phyloP scores from a whole-genome alignment of 2,888 invertebrate genomes.

The Pyrrhosoma nymphula region DNA sequence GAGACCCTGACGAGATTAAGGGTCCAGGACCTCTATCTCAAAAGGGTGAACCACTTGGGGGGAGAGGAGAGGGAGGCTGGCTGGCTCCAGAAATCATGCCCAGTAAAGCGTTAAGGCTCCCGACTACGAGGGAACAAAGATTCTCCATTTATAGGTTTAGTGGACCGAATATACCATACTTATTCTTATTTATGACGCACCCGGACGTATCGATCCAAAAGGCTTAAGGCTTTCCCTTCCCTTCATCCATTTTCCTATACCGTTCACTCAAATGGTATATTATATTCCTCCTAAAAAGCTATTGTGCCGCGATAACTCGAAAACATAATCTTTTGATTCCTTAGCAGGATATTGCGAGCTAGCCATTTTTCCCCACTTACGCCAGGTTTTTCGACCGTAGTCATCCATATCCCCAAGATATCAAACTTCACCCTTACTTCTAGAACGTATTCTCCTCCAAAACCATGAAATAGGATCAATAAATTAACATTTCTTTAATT shows the following conservation, averaged over 20 bases:
- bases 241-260: not conserved
- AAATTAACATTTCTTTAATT: too few relatives aligned
- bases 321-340: not conserved
- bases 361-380: not conserved
- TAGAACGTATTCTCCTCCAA: too few relatives aligned
- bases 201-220: not conserved
- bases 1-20: not conserved
- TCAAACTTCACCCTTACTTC: too few relatives aligned
- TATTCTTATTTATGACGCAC: constrained; percentile 19
- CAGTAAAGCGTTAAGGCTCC: constrained; percentile 22
- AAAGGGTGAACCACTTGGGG: too few relatives aligned
- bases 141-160: constrained; percentile 27
- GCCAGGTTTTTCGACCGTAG: not conserved
- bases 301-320: not conserved
- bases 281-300: not conserved
- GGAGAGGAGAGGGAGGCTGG: not conserved
- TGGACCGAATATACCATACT: not conserved
- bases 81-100: not conserved
- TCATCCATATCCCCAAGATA: not conserved
- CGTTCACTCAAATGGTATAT: not conserved
- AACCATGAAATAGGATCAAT: too few relatives aligned
- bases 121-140: constrained; percentile 8
- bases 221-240: not conserved
- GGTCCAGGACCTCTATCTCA: not conserved
- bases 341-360: not conserved